A percentile compares a stretch with the other conserved stretches of the same genome.
Evolutionary conservation across 2,797 vertebrate genomes (phyloP).

Genomic region (Coracias cyanogaster): DNA sequence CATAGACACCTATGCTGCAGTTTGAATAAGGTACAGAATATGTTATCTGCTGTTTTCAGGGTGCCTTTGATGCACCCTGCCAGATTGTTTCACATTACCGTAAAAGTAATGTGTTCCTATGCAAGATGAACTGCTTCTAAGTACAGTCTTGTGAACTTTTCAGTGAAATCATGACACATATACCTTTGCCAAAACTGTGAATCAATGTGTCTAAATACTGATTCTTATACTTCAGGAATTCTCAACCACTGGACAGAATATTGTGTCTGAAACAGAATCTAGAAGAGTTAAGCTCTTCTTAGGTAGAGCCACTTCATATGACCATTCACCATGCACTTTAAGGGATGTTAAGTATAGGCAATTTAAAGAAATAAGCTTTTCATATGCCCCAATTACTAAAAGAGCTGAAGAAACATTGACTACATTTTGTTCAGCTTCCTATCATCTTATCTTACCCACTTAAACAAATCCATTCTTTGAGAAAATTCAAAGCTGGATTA

Average conservation of each 20-base stretch:
- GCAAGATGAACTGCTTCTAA: neutral
- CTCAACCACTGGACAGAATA: neutral
- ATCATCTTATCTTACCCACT: neutral
- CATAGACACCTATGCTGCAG: neutral
- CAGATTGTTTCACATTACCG: neutral
- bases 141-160: neutral
- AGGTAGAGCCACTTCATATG: neutral
- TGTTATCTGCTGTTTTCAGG: neutral
- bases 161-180: neutral
- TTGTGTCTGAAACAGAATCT: neutral
- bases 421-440: neutral
- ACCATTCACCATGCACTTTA: neutral
- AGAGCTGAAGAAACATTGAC: neutral
- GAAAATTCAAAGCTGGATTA: neutral
- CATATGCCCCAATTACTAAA: neutral
- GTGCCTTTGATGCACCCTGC: neutral
- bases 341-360: neutral
- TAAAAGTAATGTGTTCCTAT: neutral
- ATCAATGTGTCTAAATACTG: neutral
- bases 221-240: neutral
- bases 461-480: neutral
- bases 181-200: neutral
- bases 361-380: neutral
- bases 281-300: neutral
- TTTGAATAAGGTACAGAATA: neutral